Conservation (phyloP, 2,113 vertebrate genomes). For the Nettapus auritus region DNA sequence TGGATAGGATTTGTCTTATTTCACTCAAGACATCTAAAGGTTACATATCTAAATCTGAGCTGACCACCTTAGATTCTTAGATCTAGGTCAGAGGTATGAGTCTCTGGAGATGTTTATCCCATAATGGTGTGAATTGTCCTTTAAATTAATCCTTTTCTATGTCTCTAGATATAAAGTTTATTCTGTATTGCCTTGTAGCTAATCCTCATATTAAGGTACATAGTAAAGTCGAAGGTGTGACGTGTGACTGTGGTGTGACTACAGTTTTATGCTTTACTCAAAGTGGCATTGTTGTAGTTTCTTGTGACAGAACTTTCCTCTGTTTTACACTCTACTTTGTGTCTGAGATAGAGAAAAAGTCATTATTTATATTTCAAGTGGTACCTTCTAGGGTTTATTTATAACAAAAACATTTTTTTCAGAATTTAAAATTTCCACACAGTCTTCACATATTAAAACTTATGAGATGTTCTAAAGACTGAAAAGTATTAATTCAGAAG, state of each 20-base stretch:
- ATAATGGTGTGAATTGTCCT: neutral
- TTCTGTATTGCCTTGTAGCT: neutral
- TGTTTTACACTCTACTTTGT: neutral
- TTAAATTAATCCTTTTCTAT: neutral
- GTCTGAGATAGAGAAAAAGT: neutral
- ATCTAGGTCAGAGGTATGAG: neutral
- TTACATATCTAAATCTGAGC: neutral
- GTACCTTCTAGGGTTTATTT: neutral
- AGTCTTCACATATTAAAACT: neutral
- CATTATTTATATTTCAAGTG: neutral
- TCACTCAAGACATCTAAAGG: neutral
- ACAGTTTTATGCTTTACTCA: neutral
- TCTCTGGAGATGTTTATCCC: neutral
- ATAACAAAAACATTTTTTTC: neutral
- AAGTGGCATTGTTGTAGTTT: neutral
- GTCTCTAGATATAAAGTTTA: neutral
- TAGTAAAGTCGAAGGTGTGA: neutral
- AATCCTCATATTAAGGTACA: neutral
- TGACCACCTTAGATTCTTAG: neutral
- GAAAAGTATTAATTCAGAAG: neutral
- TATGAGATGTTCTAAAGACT: accelerated
- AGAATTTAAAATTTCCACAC: neutral
- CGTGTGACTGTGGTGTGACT: neutral
- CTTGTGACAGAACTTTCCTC: neutral
- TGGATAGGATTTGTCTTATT: neutral